These are phyloP conservation scores for Andrena fulva DNA, from an alignment of 2,888 invertebrate species.

Conservation along the genomic window DNA sequence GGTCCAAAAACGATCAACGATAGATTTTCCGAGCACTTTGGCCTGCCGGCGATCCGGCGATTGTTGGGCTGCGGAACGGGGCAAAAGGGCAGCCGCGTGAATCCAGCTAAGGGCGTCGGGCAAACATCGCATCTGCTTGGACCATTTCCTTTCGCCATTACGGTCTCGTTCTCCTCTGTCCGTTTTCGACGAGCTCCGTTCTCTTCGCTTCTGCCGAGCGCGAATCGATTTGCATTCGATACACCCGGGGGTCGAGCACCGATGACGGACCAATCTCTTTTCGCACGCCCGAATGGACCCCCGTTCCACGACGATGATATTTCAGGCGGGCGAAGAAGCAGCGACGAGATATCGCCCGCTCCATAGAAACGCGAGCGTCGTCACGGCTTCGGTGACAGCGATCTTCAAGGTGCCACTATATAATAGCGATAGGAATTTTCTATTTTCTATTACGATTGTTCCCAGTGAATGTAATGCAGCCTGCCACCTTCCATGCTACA, in stretches of 20 bases:
- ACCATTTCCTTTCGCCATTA: constrained; percentile 69
- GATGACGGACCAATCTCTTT: constrained; percentile 50
- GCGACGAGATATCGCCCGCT: background rate
- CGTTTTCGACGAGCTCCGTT: constrained; percentile 24
- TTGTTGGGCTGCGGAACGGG: constrained; percentile 17
- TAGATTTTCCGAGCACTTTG: constrained; percentile 74
- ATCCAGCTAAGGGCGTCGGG: constrained; percentile 46
- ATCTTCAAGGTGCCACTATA: background rate
- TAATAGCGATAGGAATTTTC: background rate
- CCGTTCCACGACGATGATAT: constrained; percentile 51
- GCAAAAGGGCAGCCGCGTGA: constrained; percentile 36
- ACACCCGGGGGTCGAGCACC: constrained; percentile 21
- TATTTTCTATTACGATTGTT: too few species aligned
- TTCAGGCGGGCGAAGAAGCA: constrained; percentile 40
- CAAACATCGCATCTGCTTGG: constrained; percentile 65
- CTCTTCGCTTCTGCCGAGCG: constrained; percentile 37
- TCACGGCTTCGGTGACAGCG: background rate
- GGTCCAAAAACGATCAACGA: constrained; percentile 76
- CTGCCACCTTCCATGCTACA: background rate
- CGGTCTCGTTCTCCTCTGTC: constrained; percentile 46
- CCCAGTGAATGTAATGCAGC: background rate
- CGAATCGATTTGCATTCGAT: constrained; percentile 66
- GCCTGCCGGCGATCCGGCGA: constrained; percentile 35
- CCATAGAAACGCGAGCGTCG: constrained; percentile 14
- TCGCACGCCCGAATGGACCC: constrained; percentile 46